Conservation (phyloP, 2,888 invertebrate species). For the Himalopsyche anomala region DNA sequence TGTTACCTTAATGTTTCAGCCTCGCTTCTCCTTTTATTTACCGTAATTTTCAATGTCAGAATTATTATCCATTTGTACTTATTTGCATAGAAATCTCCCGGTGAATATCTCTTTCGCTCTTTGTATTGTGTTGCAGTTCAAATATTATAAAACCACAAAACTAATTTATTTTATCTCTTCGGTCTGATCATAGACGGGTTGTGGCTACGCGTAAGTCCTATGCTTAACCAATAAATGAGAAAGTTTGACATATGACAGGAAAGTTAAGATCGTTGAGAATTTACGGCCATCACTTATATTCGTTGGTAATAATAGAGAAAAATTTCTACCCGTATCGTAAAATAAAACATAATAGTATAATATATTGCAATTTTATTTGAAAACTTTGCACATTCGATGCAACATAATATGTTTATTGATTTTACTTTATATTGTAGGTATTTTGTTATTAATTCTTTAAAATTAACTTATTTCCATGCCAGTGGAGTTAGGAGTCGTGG, state of each 20-base stretch:
- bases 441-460: too few species aligned
- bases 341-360: not conserved
- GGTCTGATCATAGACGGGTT: not conserved
- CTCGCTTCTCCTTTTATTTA: too few species aligned
- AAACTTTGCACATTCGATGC: not conserved
- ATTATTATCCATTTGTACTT: too few species aligned
- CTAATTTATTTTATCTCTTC: not conserved
- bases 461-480: too few species aligned
- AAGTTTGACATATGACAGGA: conserved; percentile 5
- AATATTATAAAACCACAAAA: conserved; percentile 10
- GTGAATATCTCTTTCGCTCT: too few species aligned
- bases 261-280: not conserved
- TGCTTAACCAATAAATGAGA: conserved; percentile 6
- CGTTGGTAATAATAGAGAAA: not conserved
- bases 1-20: too few species aligned
- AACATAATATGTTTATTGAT: not conserved
- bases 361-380: not conserved
- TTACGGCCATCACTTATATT: not conserved
- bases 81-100: too few species aligned
- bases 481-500: too few species aligned
- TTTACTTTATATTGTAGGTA: not conserved
- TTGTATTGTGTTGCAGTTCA: not conserved
- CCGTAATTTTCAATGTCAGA: too few species aligned
- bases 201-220: not conserved
- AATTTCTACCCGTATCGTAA: conserved; percentile 2